Evolutionary conservation across 2,797 vertebrate genomes (phyloP).

Genomic region (Threskiornis aethiopicus): DNA sequence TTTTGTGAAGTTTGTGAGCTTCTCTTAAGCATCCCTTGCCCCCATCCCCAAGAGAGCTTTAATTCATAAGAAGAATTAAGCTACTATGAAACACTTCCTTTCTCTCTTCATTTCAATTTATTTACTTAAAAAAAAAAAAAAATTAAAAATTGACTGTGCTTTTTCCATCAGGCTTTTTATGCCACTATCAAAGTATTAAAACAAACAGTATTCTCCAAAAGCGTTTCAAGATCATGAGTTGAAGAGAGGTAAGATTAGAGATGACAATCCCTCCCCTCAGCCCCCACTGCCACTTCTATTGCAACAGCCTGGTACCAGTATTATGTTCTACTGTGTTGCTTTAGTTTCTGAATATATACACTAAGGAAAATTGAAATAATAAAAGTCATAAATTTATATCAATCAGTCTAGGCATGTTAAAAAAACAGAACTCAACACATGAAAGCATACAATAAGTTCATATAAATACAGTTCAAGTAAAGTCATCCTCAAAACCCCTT

Average conservation of each 20-base stretch:
- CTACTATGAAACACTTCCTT: neutral
- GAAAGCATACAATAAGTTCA: fast-evolving
- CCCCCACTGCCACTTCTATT: neutral
- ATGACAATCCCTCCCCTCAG: neutral
- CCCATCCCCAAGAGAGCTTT: fast-evolving
- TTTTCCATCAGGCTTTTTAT: neutral
- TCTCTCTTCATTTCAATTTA: neutral
- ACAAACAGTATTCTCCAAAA: neutral
- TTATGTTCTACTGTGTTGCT: neutral
- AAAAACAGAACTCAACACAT: neutral
- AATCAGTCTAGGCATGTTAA: neutral
- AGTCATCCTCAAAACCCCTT: neutral
- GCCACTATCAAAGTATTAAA: neutral
- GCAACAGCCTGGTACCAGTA: neutral
- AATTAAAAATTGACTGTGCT: neutral
- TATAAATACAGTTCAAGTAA: neutral
- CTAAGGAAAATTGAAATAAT: neutral
- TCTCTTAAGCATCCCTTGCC: neutral
- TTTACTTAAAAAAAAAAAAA: neutral
- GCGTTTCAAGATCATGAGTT: neutral
- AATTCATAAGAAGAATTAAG: neutral
- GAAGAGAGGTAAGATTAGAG: neutral
- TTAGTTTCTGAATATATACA: neutral
- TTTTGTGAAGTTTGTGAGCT: neutral
- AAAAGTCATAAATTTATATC: neutral